Evolutionary conservation across 2,888 invertebrate species (phyloP).

Genomic region (Nymphalis c-album): DNA sequence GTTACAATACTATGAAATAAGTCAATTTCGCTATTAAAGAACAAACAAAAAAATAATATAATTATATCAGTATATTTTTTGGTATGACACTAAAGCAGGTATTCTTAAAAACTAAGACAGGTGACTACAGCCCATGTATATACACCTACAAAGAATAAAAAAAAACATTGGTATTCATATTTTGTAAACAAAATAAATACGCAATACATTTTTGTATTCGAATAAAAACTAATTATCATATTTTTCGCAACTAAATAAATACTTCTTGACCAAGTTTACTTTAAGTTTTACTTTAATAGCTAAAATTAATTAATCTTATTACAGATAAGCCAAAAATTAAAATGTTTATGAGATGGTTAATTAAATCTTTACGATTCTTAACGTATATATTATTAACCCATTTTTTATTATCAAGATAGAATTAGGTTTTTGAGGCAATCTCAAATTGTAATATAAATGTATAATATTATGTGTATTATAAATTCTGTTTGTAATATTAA

Average conservation of each 20-base stretch:
- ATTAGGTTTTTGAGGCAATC: not conserved
- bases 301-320: not conserved
- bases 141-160: constrained; percentile 61
- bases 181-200: constrained; percentile 58
- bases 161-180: constrained; percentile 47
- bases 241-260: constrained; percentile 17
- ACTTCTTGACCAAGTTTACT: not conserved
- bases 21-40: constrained; percentile 2
- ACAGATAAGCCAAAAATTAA: not conserved
- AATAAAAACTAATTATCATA: constrained; percentile 40
- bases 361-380: constrained; percentile 1
- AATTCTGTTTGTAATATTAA: not conserved
- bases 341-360: not conserved
- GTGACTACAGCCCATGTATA: constrained; percentile 65
- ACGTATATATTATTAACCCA: constrained; percentile 10
- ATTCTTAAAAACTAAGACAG: constrained; percentile 62
- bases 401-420: constrained; percentile 4
- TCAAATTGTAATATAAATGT: not conserved
- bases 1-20: not conserved
- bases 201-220: constrained; percentile 42
- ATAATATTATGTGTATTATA: not conserved
- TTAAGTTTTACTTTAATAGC: not conserved
- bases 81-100: constrained; percentile 47
- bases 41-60: constrained; percentile 7
- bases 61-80: constrained; percentile 21